These are phyloP conservation scores for Oscarella lobularis DNA, from an alignment of 37 sponge, comb jelly and placozoan species.

Conservation along the genomic window DNA sequence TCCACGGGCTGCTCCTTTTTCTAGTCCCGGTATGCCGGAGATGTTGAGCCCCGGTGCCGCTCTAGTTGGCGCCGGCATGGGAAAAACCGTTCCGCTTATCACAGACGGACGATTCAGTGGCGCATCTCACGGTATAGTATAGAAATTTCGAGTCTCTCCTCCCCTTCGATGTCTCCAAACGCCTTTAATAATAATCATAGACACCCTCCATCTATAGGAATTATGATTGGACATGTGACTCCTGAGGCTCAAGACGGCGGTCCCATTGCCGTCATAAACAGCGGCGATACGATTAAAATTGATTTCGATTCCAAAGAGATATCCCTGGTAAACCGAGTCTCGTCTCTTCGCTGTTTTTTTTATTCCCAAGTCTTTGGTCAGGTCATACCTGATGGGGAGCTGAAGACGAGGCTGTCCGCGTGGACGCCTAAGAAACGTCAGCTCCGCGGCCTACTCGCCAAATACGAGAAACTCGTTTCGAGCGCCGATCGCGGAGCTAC, in stretches of 20 bases:
- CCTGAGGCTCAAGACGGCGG: constrained; percentile 47
- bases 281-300: constrained; percentile 29
- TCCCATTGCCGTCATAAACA: constrained; percentile 27
- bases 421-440: constrained; percentile 14
- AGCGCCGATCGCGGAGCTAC: constrained; percentile 51
- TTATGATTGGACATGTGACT: constrained; percentile 52
- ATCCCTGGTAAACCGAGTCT: constrained; percentile 20
- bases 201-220: constrained; percentile 8
- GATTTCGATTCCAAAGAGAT: constrained; percentile 16
- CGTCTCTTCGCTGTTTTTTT: neutral
- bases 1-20: no score
- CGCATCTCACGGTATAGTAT: constrained; percentile 41
- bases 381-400: constrained; percentile 22
- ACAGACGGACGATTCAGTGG: constrained; percentile 69
- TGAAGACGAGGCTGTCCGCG: neutral
- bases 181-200: neutral
- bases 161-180: no score
- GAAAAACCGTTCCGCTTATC: constrained; percentile 44
- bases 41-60: constrained; percentile 66
- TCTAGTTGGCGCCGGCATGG: constrained; percentile 53
- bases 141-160: neutral
- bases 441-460: constrained; percentile 27
- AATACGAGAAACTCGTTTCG: constrained; percentile 31
- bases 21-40: constrained; percentile 69
- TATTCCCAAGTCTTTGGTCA: neutral